Evolutionary conservation across 2,797 vertebrate species (phyloP), one percentile per base, ranked within the genome.

Genomic region (Poeciliopsis presidionis): DNA sequence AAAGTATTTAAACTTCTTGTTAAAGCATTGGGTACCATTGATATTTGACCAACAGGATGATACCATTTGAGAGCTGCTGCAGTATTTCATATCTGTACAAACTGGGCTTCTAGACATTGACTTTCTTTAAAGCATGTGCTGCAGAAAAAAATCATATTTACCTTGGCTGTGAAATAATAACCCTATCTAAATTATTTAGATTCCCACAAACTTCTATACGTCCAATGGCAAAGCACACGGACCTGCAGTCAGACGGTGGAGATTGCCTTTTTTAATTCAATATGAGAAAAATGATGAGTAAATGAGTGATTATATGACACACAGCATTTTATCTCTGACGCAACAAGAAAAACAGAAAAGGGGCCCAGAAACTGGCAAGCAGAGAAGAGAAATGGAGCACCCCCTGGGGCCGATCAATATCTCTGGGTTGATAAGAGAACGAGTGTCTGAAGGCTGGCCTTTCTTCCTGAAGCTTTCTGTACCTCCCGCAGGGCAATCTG

Each of bases 391-490:
- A 88, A 87, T 79, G 81, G 88, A 86, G 83, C 74, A 47, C 83
- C 93, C 90, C 87, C 36, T 1, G 79, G 88, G 90, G 89, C 72
- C 71, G 90, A 94, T 94, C 83, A 77, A 78, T 90, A 90, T 93
- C 93, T 86, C 83, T 77, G 80, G 43, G 43, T 78, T 74, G 92
- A 93, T 93, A 92, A 93, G 81, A 87, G 89, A 87, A 83, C 83
- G 69, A 90, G 89, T 88, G 90, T 86, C 92, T 88, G 90, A 88
- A 88, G 88, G 83, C 81, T 82, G 70, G 72, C 86, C 88, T 89
- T 91, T 94, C 91, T 90, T 87, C 89, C 89, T 87, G 87, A 81
- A 71, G 83, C 83, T 90, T 92, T 94, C 86, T 89, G 75, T 86
- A 73, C 81, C 82, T 86, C 86, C 84, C 88, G 70, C 51, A 65